Evolutionary conservation across 2,797 vertebrate species (phyloP).

Genomic region (Melanotaenia nigrans): DNA sequence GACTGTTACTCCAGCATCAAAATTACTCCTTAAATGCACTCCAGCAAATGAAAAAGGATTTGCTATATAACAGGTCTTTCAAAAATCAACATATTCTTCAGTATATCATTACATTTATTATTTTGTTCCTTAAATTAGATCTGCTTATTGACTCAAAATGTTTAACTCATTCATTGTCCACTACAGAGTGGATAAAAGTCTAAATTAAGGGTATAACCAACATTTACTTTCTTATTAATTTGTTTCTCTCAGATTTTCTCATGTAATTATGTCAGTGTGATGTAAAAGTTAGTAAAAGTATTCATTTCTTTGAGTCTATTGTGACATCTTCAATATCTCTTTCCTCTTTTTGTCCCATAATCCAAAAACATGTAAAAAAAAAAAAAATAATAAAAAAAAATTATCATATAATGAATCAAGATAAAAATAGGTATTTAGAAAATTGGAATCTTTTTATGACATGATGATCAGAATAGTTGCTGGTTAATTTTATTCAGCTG

Average conservation of each 20-base stretch:
- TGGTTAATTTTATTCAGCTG: not conserved
- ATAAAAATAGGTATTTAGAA: no score
- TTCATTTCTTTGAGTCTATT: not conserved
- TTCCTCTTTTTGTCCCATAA: not conserved
- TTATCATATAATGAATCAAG: no score
- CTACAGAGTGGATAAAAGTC: not conserved
- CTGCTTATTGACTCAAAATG: not conserved
- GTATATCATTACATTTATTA: not conserved
- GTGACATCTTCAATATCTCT: slow-evolving; percentile 3
- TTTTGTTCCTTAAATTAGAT: not conserved
- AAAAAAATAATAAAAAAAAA: no score
- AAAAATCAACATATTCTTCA: not conserved
- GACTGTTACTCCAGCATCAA: slow-evolving; percentile 40
- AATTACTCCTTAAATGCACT: slow-evolving; percentile 33
- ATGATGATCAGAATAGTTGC: not conserved
- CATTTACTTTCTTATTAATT: not conserved
- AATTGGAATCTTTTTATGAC: no score
- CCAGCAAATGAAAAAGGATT: slow-evolving; percentile 10
- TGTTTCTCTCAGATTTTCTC: not conserved
- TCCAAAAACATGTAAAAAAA: not conserved
- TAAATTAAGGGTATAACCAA: not conserved
- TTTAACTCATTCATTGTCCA: slow-evolving; percentile 7
- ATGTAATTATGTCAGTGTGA: not conserved
- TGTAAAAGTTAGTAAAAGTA: slow-evolving; percentile 4
- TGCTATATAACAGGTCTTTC: slow-evolving; percentile 7